Percentiles rank a stretch among this genome's conserved stretches.
Conservation (phyloP, 30 jellyfish, hydroid and myxozoan species). For the Pseudorhiza aurosa region DNA sequence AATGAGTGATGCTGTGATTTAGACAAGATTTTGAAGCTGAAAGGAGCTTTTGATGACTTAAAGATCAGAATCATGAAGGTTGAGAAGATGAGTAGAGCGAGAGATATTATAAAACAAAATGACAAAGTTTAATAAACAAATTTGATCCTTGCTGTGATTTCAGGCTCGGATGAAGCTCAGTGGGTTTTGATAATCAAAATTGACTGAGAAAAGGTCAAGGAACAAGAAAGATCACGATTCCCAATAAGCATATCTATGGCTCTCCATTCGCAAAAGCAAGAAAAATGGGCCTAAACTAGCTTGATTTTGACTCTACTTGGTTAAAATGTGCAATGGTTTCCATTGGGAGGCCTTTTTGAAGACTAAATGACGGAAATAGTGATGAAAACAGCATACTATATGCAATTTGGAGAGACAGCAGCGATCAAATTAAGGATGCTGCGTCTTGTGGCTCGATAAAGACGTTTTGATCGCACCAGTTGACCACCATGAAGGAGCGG, state of each 20-base stretch:
- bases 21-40: too few relatives aligned
- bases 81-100: neutral
- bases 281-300: neutral
- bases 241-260: neutral
- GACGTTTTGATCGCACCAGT: constrained; percentile 57
- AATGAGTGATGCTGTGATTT: too few relatives aligned
- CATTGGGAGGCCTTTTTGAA: too few relatives aligned
- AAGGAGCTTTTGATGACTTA: too few relatives aligned
- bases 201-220: constrained; percentile 25
- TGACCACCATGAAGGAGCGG: constrained; percentile 44
- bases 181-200: neutral
- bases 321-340: too few relatives aligned
- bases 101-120: neutral
- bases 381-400: too few relatives aligned
- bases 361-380: too few relatives aligned
- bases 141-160: neutral
- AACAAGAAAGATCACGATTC: constrained; percentile 34
- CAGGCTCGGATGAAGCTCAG: neutral
- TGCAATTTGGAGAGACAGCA: constrained; percentile 1
- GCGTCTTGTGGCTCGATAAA: constrained; percentile 51
- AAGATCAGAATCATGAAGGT: too few relatives aligned
- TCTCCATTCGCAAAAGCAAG: neutral
- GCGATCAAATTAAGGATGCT: constrained; percentile 4
- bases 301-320: too few relatives aligned
- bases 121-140: neutral